These are phyloP conservation scores for Pogonocichla stellata DNA, from an alignment of 2,113 vertebrate genomes.

Conservation along the genomic window DNA sequence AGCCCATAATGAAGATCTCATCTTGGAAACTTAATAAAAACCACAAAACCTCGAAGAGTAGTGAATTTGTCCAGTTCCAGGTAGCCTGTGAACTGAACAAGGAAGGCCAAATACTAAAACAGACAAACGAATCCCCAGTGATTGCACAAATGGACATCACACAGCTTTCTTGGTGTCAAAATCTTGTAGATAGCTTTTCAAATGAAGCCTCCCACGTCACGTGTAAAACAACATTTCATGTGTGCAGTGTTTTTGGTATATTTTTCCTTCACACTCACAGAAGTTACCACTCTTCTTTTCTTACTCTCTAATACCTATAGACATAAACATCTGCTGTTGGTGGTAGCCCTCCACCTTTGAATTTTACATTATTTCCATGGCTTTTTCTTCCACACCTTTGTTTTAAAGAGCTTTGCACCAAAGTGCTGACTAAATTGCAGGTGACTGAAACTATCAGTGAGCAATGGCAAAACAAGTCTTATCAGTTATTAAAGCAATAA, in stretches of 20 bases:
- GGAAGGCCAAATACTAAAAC: background rate
- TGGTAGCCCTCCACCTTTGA: background rate
- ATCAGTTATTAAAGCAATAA: background rate
- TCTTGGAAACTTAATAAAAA: background rate
- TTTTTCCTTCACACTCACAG: background rate
- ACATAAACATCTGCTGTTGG: background rate
- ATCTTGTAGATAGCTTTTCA: background rate
- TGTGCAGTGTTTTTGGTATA: background rate
- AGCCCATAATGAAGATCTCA: accelerated
- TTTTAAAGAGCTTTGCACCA: background rate
- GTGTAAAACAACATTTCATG: accelerated
- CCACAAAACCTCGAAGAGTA: background rate
- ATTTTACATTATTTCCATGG: background rate
- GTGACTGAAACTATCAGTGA: background rate
- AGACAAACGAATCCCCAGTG: background rate
- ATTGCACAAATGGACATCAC: background rate
- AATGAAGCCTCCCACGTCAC: background rate
- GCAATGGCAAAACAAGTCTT: background rate
- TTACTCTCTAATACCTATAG: background rate
- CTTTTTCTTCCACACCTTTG: background rate
- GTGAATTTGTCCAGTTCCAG: background rate
- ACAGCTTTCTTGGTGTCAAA: background rate
- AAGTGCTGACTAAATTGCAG: background rate
- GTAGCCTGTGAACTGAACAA: background rate
- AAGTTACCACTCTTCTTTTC: background rate